Evolutionary conservation across 2,888 invertebrate genomes (phyloP), one percentile per base, ranked within the genome.

Genomic region (Thymelicus lineola): DNA sequence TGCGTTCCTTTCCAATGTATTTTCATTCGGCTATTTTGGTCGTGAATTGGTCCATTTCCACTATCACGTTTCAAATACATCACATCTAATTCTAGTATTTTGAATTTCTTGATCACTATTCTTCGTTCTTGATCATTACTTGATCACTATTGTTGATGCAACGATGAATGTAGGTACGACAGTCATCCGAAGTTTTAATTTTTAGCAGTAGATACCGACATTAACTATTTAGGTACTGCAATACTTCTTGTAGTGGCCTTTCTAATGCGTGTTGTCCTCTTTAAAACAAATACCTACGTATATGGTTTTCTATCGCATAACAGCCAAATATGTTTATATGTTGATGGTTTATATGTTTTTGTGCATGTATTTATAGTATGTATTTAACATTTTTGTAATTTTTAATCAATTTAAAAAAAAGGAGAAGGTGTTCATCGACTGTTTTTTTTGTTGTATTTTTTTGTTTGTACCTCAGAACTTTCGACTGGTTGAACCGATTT

Each of bases 21-120:
- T 72, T 66, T 46, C 36, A 58, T 72, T 50, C 45, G 45, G 38
- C 60, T 72, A 73, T 73, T 73, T 73, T 64, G 57, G 53, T 63
- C 69, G 20, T 45, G 60, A 46, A 58, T 63, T 69, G 45, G 42
- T 69, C n/a, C 66, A 50, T 55, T 50, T 71, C 48, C 20, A 38
- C 63, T 55, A 60, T 66, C 65, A 45, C 48, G 58, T 68, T 61
- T 62, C 62, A 15, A 48, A 58, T 46, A 46, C 46, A 57, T 63
- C 63, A 63, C 53, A 17, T 61, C 36, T 28, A 28, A 46, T 62
- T 17, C 12, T 63, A 63, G 36, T 63, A 12, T 55, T 55, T 55
- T 5, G 55, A 7, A 20, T 7, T 35, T 55, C 7, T 55, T 55
- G 55, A 35, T 55, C 28, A 38, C 15, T 36, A 6, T 58, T 38